phyloP scores from a whole-genome alignment of 2,113 vertebrate genomes.

The Gracilinanus agilis region DNA sequence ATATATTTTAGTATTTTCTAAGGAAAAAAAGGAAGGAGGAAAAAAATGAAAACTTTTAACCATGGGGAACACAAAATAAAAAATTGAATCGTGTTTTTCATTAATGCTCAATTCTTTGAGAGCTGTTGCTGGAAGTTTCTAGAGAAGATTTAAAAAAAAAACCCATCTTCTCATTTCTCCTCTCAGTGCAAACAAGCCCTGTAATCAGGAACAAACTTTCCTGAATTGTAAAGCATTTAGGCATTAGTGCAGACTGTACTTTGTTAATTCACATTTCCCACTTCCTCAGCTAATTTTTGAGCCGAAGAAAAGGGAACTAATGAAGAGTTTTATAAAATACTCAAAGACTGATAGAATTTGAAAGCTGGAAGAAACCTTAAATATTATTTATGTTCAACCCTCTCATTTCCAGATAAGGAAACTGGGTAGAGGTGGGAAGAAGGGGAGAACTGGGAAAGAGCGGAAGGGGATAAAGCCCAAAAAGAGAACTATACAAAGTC shows the following conservation, averaged over 20 bases:
- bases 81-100: not conserved
- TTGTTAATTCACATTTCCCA: not conserved
- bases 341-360: not conserved
- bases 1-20: not conserved
- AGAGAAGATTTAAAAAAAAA: not conserved
- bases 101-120: accelerated
- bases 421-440: not conserved
- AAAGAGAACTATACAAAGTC: not conserved
- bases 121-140: not conserved
- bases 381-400: not conserved
- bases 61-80: not conserved
- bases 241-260: not conserved
- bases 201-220: accelerated
- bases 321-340: not conserved
- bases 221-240: not conserved
- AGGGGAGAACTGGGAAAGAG: no score
- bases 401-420: not conserved
- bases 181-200: not conserved
- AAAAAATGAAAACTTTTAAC: not conserved
- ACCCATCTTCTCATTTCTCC: not conserved
- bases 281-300: not conserved
- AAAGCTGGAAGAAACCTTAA: not conserved
- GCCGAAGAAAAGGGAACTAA: not conserved
- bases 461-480: not conserved
- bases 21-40: no score